phyloP scores from a whole-genome alignment of 2,797 vertebrate species.

The Halcyon smyrnensis region DNA sequence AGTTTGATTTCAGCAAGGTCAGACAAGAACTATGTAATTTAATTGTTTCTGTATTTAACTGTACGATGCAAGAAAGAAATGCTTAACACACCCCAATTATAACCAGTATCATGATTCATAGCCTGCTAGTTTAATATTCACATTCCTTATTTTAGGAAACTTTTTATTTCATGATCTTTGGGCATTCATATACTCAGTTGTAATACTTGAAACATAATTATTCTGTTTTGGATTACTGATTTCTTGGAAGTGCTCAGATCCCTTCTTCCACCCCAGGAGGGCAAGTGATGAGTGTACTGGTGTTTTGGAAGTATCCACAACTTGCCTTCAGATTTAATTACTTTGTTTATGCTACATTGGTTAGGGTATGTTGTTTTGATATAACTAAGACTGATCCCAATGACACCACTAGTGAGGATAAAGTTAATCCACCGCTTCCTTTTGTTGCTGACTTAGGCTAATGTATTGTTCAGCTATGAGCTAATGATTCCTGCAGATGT shows the following conservation, averaged over 20 bases:
- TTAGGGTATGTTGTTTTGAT: not conserved
- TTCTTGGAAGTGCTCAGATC: not conserved
- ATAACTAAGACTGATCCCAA: constrained; percentile 17
- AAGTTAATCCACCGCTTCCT: constrained; percentile 20
- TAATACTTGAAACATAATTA: not conserved
- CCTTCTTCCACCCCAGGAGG: not conserved
- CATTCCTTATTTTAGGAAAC: not conserved
- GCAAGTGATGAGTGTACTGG: not conserved
- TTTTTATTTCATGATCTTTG: not conserved
- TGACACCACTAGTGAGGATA: constrained; percentile 6
- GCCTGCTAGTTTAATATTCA: not conserved
- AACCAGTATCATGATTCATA: not conserved
- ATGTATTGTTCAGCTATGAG: constrained; percentile 4
- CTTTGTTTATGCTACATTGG: not conserved
- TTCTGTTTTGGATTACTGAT: not conserved
- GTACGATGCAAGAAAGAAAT: not conserved
- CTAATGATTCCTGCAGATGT: constrained; percentile 63
- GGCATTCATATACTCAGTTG: not conserved
- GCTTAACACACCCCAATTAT: not conserved
- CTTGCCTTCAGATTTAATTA: not conserved
- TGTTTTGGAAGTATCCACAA: not conserved
- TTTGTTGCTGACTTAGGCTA: constrained; percentile 37
- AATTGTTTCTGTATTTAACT: not conserved
- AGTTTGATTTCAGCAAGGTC: not conserved
- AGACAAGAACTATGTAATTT: not conserved